Percentiles rank a stretch among this genome's conserved stretches.
Conservation (phyloP, 2,797 vertebrate species). For the Liasis olivaceus region DNA sequence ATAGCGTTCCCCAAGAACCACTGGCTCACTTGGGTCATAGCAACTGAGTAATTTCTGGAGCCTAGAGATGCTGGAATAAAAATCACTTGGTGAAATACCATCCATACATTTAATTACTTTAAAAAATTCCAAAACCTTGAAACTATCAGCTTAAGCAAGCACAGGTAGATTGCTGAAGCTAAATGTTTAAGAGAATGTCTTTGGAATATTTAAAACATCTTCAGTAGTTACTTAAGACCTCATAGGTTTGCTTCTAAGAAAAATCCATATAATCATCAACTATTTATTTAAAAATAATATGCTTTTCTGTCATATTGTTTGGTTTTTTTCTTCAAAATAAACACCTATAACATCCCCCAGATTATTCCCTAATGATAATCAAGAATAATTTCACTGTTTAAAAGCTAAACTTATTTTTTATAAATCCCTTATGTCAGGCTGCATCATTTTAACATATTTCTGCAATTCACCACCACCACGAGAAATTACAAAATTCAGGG, state of each 20-base stretch:
- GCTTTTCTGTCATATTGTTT: conserved; percentile 28
- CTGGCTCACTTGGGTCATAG: conserved; percentile 82
- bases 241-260: not conserved
- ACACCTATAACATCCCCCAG: not conserved
- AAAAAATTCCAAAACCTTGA: conserved; percentile 11
- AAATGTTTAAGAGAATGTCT: not conserved
- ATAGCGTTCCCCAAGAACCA: conserved; percentile 93
- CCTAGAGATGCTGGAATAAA: conserved; percentile 81
- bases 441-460: not conserved
- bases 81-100: conserved; percentile 16
- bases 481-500: not conserved
- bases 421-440: not conserved
- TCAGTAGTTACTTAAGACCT: not conserved
- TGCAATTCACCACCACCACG: not conserved
- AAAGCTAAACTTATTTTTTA: not conserved
- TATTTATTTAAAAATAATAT: conserved; percentile 13
- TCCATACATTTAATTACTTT: conserved; percentile 16
- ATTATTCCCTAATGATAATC: not conserved
- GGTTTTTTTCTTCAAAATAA: conserved; percentile 10
- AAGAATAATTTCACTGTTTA: not conserved
- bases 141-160: not conserved
- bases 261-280: conserved; percentile 14
- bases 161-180: conserved; percentile 13
- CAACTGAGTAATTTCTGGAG: conserved; percentile 90
- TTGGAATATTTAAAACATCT: conserved; percentile 14